Conservation (phyloP, 2,888 invertebrate species). For the Cistogaster globosa region DNA sequence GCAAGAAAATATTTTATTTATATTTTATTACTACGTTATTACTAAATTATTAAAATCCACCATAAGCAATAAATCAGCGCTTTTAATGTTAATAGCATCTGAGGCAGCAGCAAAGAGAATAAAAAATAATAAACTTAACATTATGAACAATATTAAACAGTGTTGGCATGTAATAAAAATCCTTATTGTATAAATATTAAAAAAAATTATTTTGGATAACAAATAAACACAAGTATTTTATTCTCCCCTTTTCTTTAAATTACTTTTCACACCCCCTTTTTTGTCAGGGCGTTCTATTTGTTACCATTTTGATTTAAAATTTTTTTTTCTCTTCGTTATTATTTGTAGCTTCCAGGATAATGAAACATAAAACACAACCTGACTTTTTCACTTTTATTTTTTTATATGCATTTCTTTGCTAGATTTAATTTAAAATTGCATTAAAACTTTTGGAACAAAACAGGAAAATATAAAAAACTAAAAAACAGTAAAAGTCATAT, state of each 20-base stretch:
- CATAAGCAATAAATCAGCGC: not conserved
- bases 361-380: slow-evolving; percentile 52
- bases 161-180: slow-evolving; percentile 28
- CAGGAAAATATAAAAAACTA: too few relatives aligned
- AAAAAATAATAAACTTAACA: slow-evolving; percentile 12
- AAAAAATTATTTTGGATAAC: slow-evolving; percentile 11
- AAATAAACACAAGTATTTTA: slow-evolving; percentile 18
- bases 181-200: slow-evolving; percentile 48
- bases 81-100: not conserved
- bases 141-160: slow-evolving; percentile 21
- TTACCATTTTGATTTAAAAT: too few relatives aligned
- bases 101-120: not conserved
- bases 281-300: too few relatives aligned
- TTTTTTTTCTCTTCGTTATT: too few relatives aligned
- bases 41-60: not conserved
- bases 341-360: slow-evolving; percentile 32
- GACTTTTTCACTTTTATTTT: not conserved
- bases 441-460: too few relatives aligned
- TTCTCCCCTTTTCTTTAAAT: not conserved
- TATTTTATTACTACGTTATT: too few relatives aligned
- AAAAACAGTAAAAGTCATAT: too few relatives aligned
- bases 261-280: not conserved
- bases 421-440: too few relatives aligned
- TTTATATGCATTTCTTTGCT: slow-evolving; percentile 47
- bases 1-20: too few relatives aligned